Evolutionary conservation across 2,113 vertebrate species (phyloP).

Genomic region (Calonectris borealis): DNA sequence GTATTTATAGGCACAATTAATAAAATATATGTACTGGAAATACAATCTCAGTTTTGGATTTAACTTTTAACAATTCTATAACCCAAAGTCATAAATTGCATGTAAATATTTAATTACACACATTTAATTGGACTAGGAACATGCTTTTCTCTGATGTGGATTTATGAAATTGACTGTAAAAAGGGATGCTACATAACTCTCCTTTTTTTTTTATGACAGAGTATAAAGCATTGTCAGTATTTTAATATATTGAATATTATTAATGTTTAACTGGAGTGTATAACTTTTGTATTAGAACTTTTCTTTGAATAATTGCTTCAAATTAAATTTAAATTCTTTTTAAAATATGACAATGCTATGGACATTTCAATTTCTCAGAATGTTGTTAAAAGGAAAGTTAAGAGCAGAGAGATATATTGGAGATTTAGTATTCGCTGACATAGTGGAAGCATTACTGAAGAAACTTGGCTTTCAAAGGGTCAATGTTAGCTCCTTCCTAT

Average conservation of each 20-base stretch:
- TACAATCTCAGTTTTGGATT: neutral
- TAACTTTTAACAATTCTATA: conserved; percentile 27
- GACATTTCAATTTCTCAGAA: conserved; percentile 17
- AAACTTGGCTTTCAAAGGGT: neutral
- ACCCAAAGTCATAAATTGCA: neutral
- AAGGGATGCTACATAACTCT: neutral
- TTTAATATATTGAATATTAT: conserved; percentile 27
- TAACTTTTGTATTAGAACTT: conserved; percentile 39
- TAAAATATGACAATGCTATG: neutral
- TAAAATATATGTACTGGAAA: conserved; percentile 14
- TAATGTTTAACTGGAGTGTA: conserved; percentile 14
- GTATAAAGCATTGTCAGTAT: conserved; percentile 6
- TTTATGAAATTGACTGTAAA: conserved; percentile 8
- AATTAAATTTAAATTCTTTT: neutral
- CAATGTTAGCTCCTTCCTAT: neutral
- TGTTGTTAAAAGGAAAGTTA: neutral
- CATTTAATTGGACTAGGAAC: conserved; percentile 8
- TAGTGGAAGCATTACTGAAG: neutral
- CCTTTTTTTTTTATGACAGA: neutral
- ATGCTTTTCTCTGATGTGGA: neutral
- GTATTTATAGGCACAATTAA: neutral
- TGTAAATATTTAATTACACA: conserved; percentile 44
- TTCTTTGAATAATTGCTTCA: conserved; percentile 40
- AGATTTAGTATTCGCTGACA: neutral
- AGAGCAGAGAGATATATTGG: neutral